A percentile compares a stretch with the other conserved stretches of the same genome.
Evolutionary conservation across 2,797 vertebrate genomes (phyloP).

Genomic region (Sebastes miniatus): DNA sequence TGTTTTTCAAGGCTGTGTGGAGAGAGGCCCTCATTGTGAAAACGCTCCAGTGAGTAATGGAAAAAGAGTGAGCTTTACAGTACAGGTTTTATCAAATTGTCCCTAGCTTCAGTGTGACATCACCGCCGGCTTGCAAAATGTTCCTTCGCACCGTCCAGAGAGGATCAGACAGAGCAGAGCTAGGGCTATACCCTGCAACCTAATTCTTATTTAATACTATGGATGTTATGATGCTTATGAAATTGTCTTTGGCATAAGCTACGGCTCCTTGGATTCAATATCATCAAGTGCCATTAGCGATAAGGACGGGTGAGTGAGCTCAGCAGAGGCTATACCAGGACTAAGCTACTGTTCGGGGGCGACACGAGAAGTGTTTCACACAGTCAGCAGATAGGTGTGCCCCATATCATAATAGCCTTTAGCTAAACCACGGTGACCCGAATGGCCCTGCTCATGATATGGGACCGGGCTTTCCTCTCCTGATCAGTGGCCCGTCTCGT

Average conservation of each 20-base stretch:
- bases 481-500: not conserved
- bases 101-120: constrained; percentile 22
- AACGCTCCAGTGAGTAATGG: constrained; percentile 69
- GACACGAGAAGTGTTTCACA: constrained; percentile 49
- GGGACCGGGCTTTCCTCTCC: constrained; percentile 24
- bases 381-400: constrained; percentile 76
- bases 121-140: constrained; percentile 18
- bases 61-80: constrained; percentile 48
- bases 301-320: constrained; percentile 67
- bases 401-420: constrained; percentile 77
- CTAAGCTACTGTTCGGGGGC: constrained; percentile 67
- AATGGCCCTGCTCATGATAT: constrained; percentile 45
- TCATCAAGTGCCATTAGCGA: constrained; percentile 66
- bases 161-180: constrained; percentile 26
- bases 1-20: constrained; percentile 58
- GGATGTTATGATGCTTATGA: constrained; percentile 39
- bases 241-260: constrained; percentile 68
- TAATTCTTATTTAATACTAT: constrained; percentile 56
- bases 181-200: constrained; percentile 17
- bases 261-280: constrained; percentile 48
- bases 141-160: constrained; percentile 24
- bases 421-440: constrained; percentile 69
- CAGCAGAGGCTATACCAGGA: constrained; percentile 57
- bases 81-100: constrained; percentile 56
- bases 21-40: constrained; percentile 66